Percentiles rank a stretch among this genome's conserved stretches.
phyloP scores from a whole-genome alignment of 2,113 vertebrate genomes.

The Lampris incognitus region DNA sequence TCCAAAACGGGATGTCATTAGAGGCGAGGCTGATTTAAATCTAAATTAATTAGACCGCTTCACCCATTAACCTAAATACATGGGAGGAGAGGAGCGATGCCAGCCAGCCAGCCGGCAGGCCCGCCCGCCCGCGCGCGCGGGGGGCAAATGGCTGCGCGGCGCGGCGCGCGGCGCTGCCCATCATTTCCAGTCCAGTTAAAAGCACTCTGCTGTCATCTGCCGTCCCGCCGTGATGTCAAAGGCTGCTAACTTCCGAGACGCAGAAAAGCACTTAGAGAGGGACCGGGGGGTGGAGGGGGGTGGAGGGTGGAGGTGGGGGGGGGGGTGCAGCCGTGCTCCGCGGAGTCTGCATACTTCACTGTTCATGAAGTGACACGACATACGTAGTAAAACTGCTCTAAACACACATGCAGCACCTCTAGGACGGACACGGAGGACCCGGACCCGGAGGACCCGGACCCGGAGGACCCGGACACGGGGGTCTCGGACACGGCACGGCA shows the following conservation, averaged over 20 bases:
- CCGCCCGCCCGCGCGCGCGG: no score
- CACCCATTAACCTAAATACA: constrained; percentile 82
- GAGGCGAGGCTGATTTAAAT: constrained; percentile 78
- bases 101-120: constrained; percentile 68
- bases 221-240: constrained; percentile 80
- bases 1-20: constrained; percentile 79
- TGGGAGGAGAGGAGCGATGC: constrained; percentile 80
- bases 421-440: no score
- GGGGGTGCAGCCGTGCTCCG: not conserved
- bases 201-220: constrained; percentile 81
- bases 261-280: constrained; percentile 67
- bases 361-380: no score
- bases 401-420: no score
- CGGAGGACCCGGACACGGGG: no score
- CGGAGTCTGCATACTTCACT: no score
- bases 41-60: constrained; percentile 81
- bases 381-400: no score
- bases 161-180: constrained; percentile 70
- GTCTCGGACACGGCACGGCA: no score
- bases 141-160: no score
- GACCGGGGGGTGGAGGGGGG: no score
- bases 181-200: constrained; percentile 84
- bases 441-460: no score
- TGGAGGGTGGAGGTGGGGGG: no score
- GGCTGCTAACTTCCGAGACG: constrained; percentile 78